Percentiles rank a stretch among this genome's conserved stretches.
Evolutionary conservation across 2,888 invertebrate genomes (phyloP).

Genomic region (Scotopteryx bipunctaria): DNA sequence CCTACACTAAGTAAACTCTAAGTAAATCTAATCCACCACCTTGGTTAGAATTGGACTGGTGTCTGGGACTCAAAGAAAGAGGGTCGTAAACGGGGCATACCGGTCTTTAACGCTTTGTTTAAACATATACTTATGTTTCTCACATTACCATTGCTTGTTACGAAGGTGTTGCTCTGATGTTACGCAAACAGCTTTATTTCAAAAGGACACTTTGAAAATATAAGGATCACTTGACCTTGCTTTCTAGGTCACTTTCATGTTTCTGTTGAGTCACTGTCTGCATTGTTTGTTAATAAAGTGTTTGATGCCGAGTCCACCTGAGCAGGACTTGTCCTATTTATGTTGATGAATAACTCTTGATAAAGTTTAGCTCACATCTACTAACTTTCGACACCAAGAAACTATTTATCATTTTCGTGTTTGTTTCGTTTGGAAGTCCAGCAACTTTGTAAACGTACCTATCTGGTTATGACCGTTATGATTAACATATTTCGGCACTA

Average conservation of each 20-base stretch:
- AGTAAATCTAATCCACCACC: no score
- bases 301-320: background rate
- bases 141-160: no score
- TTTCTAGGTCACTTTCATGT: background rate
- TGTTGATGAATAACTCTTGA: constrained; percentile 9
- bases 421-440: constrained; percentile 7
- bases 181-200: background rate
- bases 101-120: no score
- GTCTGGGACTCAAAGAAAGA: no score
- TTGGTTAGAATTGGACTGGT: no score
- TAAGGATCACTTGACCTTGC: background rate
- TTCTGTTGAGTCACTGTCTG: background rate
- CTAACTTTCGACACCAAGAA: constrained; percentile 15
- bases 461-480: background rate
- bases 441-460: constrained; percentile 2
- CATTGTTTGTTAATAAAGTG: background rate
- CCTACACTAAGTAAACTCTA: no score
- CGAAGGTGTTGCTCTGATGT: no score
- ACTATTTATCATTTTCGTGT: constrained; percentile 20
- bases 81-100: no score
- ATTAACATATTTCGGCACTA: background rate
- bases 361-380: constrained; percentile 10
- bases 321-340: constrained; percentile 1
- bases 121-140: no score
- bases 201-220: background rate